A percentile compares a stretch with the other conserved stretches of the same genome.
Conservation (phyloP, 2,797 vertebrate genomes). For the Brachyalestes nurse region DNA sequence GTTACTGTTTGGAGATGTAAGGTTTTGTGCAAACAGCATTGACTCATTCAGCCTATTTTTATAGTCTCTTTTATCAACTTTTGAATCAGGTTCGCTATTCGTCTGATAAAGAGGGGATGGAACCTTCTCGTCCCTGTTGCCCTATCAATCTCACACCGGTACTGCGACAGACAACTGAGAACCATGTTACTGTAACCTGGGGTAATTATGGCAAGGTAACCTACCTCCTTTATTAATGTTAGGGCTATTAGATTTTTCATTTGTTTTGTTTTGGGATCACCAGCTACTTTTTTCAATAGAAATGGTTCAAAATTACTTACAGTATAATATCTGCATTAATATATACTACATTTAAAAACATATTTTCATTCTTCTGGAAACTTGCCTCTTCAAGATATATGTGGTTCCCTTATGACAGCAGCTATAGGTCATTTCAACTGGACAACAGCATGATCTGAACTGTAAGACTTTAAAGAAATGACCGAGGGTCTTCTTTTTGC, state of each 20-base stretch:
- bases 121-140: conserved; percentile 83
- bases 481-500: background rate
- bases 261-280: too few species aligned
- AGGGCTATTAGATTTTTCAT: background rate
- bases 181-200: conserved; percentile 82
- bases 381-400: too few species aligned
- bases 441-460: too few species aligned
- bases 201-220: conserved; percentile 84
- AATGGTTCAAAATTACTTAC: background rate
- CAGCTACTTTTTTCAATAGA: too few species aligned
- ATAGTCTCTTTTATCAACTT: background rate
- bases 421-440: too few species aligned
- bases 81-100: conserved; percentile 79
- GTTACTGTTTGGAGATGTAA: too few species aligned
- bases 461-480: background rate
- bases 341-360: too few species aligned
- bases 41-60: background rate
- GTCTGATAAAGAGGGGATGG: conserved; percentile 80
- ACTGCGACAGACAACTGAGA: conserved; percentile 79
- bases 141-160: conserved; percentile 86
- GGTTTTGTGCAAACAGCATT: too few species aligned
- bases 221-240: background rate
- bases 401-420: too few species aligned
- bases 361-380: too few species aligned
- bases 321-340: background rate